Evolutionary conservation across 35 echinoderm and acorn worm species (phyloP).

Genomic region (Apostichopus japonicus): DNA sequence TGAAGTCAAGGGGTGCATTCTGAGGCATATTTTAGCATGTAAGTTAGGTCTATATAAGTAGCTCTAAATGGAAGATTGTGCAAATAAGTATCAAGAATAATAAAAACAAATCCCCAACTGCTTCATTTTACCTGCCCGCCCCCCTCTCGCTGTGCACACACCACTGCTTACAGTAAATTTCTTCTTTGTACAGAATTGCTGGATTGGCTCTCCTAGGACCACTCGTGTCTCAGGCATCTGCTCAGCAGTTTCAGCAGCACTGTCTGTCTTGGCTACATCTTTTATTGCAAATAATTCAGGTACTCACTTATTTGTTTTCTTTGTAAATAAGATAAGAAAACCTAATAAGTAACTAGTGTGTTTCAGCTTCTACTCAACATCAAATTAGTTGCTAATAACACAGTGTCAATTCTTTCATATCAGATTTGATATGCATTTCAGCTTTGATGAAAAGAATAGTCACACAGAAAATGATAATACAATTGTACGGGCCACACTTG

Average conservation of each 20-base stretch:
- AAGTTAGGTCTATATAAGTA: background rate
- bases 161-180: background rate
- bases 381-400: too few relatives aligned
- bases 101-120: background rate
- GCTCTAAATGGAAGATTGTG: too few relatives aligned
- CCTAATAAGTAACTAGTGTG: too few relatives aligned
- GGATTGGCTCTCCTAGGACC: slow-evolving; percentile 61
- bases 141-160: background rate
- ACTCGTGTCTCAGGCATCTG: slow-evolving; percentile 60
- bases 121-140: background rate
- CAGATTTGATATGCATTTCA: too few relatives aligned
- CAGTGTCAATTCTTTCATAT: too few relatives aligned
- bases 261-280: slow-evolving; percentile 77
- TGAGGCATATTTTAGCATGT: too few relatives aligned
- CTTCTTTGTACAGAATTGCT: slow-evolving; percentile 52
- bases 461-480: too few relatives aligned
- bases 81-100: background rate
- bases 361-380: too few relatives aligned
- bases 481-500: too few relatives aligned
- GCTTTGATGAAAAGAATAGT: too few relatives aligned
- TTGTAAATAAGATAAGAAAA: too few relatives aligned
- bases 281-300: slow-evolving; percentile 70
- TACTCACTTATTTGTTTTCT: background rate
- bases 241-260: slow-evolving; percentile 61
- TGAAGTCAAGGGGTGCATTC: too few relatives aligned